Conservation (phyloP, 1,140 invertebrate genomes). For the Globodera rostochiensis region DNA sequence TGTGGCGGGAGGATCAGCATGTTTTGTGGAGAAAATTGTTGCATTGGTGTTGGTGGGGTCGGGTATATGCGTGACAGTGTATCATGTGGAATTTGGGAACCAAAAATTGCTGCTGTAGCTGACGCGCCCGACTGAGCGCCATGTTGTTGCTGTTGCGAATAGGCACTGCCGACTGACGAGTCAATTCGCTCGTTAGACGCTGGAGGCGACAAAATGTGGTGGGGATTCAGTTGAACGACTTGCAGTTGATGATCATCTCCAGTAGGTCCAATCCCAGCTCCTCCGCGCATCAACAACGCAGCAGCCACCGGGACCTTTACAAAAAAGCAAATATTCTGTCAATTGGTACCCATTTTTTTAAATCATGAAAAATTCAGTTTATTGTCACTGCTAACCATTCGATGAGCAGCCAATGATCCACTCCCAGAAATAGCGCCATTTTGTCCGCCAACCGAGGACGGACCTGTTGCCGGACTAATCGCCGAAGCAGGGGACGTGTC, state of each 20-base stretch:
- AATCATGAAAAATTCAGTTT: too few relatives aligned
- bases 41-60: slow-evolving; percentile 52
- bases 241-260: neutral
- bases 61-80: slow-evolving; percentile 49
- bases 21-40: slow-evolving; percentile 53
- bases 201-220: slow-evolving; percentile 42
- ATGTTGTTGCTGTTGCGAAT: neutral
- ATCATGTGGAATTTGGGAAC: slow-evolving; percentile 24
- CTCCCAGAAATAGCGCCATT: neutral
- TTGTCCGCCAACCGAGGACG: neutral
- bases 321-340: neutral
- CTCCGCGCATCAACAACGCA: neutral
- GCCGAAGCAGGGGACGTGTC: slow-evolving; percentile 1
- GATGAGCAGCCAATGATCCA: neutral
- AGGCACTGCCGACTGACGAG: slow-evolving; percentile 13
- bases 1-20: slow-evolving; percentile 26
- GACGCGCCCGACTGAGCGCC: neutral
- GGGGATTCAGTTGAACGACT: neutral
- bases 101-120: neutral
- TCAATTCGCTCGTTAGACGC: slow-evolving; percentile 47
- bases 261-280: too few relatives aligned
- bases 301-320: neutral
- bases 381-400: neutral
- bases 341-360: too few relatives aligned
- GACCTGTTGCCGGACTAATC: neutral